These are phyloP conservation scores for Dione vanillae DNA, from an alignment of 2,888 invertebrate species.

Conservation along the genomic window DNA sequence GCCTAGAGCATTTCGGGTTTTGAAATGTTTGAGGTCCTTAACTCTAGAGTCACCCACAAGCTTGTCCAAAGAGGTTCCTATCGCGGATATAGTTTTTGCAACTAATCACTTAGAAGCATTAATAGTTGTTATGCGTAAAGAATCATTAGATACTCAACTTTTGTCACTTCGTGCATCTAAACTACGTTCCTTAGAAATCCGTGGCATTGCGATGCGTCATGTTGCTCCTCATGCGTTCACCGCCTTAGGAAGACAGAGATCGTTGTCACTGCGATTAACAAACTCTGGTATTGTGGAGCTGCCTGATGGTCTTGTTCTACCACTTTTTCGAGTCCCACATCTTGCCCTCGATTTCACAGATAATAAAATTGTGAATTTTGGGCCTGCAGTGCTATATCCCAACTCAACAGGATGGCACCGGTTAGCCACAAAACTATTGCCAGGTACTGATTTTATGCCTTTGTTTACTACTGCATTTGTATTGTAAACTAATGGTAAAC, in stretches of 20 bases:
- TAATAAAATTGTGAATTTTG: slow-evolving; percentile 88
- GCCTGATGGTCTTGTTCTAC: slow-evolving; percentile 88
- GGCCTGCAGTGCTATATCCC: slow-evolving; percentile 90
- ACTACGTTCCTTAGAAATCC: slow-evolving; percentile 89
- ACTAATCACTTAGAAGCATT: slow-evolving; percentile 59
- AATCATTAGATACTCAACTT: slow-evolving; percentile 87
- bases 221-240: slow-evolving; percentile 88
- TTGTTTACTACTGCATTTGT: neutral
- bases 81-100: slow-evolving; percentile 55
- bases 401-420: slow-evolving; percentile 92
- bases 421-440: slow-evolving; percentile 91
- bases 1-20: slow-evolving; percentile 86
- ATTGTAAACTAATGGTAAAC: neutral
- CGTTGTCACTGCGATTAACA: slow-evolving; percentile 87
- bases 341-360: slow-evolving; percentile 90
- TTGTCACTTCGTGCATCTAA: slow-evolving; percentile 88
- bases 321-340: slow-evolving; percentile 88
- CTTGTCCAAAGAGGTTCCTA: slow-evolving; percentile 80
- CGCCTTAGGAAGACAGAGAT: slow-evolving; percentile 87
- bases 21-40: slow-evolving; percentile 86
- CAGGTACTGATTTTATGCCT: slow-evolving; percentile 76
- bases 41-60: slow-evolving; percentile 86
- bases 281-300: slow-evolving; percentile 89
- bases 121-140: slow-evolving; percentile 86
- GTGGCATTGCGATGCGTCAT: slow-evolving; percentile 87